phyloP scores from a whole-genome alignment of 2,888 invertebrate genomes.

The Phragmatobia fuliginosa region DNA sequence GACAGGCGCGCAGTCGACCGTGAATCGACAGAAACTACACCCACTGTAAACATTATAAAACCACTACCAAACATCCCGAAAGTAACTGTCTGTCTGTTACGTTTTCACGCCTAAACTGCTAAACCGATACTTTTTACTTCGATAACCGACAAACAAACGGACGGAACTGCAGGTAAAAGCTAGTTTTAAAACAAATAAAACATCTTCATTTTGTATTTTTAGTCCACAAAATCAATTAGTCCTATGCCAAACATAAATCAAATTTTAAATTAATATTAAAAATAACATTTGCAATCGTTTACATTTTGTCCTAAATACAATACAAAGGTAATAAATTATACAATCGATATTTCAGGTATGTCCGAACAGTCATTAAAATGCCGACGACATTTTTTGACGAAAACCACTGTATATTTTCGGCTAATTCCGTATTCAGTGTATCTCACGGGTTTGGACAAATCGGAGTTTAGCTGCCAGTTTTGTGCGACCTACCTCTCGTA shows the following conservation, averaged over 20 bases:
- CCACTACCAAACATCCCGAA: constrained; percentile 27
- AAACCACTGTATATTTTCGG: constrained; percentile 65
- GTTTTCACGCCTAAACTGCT: too few relatives aligned
- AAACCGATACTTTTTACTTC: too few relatives aligned
- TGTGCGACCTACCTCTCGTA: constrained; percentile 55
- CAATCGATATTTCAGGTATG: constrained; percentile 77
- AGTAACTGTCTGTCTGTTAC: too few relatives aligned
- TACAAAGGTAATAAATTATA: constrained; percentile 78
- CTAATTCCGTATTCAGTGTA: constrained; percentile 71
- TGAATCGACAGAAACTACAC: constrained; percentile 65
- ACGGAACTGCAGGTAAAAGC: too few relatives aligned
- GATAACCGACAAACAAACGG: too few relatives aligned
- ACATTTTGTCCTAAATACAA: constrained; percentile 67
- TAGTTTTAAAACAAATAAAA: constrained; percentile 38
- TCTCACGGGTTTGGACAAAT: constrained; percentile 68
- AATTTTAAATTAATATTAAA: constrained; percentile 62
- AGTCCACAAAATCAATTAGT: constrained; percentile 47
- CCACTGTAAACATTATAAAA: constrained; percentile 51
- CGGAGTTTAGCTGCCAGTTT: constrained; percentile 52
- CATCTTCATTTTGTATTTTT: constrained; percentile 37
- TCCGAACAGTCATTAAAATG: constrained; percentile 73
- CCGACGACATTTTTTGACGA: constrained; percentile 73
- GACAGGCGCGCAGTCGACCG: constrained; percentile 61
- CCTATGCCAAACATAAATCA: constrained; percentile 64
- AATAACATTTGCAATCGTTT: constrained; percentile 61